Base-by-base conservation (phyloP, 1,140 invertebrate species). In the Liolophura sinensis region DNA sequence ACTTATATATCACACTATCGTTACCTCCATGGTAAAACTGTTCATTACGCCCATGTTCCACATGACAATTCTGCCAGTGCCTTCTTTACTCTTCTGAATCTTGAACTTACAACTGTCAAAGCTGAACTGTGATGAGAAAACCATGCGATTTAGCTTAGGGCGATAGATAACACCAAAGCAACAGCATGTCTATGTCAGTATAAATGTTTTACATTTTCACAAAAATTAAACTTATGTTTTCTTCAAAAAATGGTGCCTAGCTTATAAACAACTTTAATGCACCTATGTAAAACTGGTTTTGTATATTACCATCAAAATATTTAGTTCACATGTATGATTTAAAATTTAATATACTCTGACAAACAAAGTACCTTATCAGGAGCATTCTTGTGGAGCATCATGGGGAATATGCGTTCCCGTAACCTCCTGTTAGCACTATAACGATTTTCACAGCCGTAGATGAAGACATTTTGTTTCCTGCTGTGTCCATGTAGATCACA, bases 11-110 rank as follows among this genome's bases (percentile, higher is more conserved):
- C 12, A 65, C 18, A 65, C 1, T 48, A 16, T 51, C 27, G 25
- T 62, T 69, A 81, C 82, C 85, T 97, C 95, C 88, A 97, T 90
- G 1, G 95, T 97, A 80, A 94, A 97, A 82, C 94, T 96, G 74
- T 96, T 95, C 56, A 91, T 89, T 22, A 97, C 92, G 15, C 95
- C 95, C 89, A 97, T 90, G 86, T 94, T 92, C 93, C 94, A 97
- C 73, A 96, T 91, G 0, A 96, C 94, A 16, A 97, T 92, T 63
- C 95, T 85, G 9, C 94, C 94, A 14, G 95, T 97, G 1, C 94
- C 94, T 86, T 97, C 94, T 86, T 96, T 96, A 69, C 90, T 91
- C 62, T 92, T 91, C 81, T 97, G 94, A 63, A 97, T 90, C 76
- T 92, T 90, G 82, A 97, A 97, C 85, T 95, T 96, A 82, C 94